Evolutionary conservation across 2,113 vertebrate species (phyloP), one percentile per base, ranked within the genome.

Genomic region (Mus spicilegus): DNA sequence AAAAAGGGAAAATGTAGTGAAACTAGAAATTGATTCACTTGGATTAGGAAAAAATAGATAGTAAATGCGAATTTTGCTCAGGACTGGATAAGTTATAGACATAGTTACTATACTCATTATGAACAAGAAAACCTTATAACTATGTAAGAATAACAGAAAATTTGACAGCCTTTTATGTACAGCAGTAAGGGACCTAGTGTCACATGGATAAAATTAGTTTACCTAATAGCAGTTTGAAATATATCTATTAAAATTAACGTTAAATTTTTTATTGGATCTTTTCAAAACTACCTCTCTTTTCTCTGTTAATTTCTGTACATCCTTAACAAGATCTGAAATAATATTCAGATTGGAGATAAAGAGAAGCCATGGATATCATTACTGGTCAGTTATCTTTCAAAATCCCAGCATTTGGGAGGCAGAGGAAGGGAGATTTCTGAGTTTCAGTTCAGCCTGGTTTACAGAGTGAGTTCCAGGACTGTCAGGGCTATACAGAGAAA

Each of bases 271-370:
- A 46, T 14, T 69, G n/a, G 0, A 4, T 4, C 58, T 89, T 24
- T 2, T 6, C 36, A 17, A 10, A 88, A 80, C 22, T 49, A 91
- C 36, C 69, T 61, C 0, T 10, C 14, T n/a, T 49, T 82, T 85
- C n/a, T 51, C 6, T 76, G 77, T 94, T 24, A 80, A 80, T 93
- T 88, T 28, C 84, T 36, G 67, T 19, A 65, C 46, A 80, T n/a
- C 54, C 0, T 17, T 91, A 33, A 69, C 73, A 26, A 93, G 36
- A 65, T 95, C 95, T 90, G 69, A 93, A 95, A 63, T 76, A 91
- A 77, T 51, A 72, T 30, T 80, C 84, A 12, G 65, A 89, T 46
- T 93, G 9, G 16, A 90, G 46, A 65, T 28, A 19, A 39, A 51
- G 49, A 3, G 93, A 93, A 10, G 2, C 4, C 17, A 91, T 42